Evolutionary conservation across 2,113 vertebrate species (phyloP), one percentile per base, ranked within the genome.

Genomic region (Arenaria interpres): DNA sequence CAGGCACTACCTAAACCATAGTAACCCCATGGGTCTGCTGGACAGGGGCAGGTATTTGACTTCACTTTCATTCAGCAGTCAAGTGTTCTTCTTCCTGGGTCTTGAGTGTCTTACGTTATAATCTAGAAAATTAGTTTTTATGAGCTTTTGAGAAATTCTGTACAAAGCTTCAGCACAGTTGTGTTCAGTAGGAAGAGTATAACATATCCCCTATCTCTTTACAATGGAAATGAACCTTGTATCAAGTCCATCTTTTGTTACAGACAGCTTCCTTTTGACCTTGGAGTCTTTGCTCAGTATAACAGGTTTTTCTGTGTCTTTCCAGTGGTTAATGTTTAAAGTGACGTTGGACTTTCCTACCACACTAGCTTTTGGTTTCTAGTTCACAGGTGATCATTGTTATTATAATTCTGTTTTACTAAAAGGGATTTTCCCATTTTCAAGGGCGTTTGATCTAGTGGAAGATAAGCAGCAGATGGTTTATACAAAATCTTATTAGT

Each of bases 401-500:
- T 77, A 35, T 51, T 88, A 41, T 35, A 81, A 87, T 64, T 71
- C 19, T 72, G 48, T 88, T 92, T 73, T 37, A 69, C 35, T 69
- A 37, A 82, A 76, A 94, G 57, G 66, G 32, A 35, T 89, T 92
- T 73, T 66, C 66, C 28, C 19, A 54, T 73, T 94, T 95, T 75
- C 50, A 66, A 56, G 78, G 32, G 32, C 54, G 27, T 63, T 95
- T 85, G 28, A 88, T 89, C 77, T 85, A 89, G 76, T 73, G 81
- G 91, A 90, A 96, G n/a, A 53, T 50, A 95, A 95, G 54, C 28
- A 87, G 90, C 71, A 92, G 84, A 87, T 69, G 69, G 68, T 69
- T 87, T 81, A 39, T 33, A 59, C 37, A 46, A 45, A 90, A 82
- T 71, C 84, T 94, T 32, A 69, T 93, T 96, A 88, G 62, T 60